Evolutionary conservation across 2,888 invertebrate species (phyloP).

Genomic region (Zaprionus bogoriensis): DNA sequence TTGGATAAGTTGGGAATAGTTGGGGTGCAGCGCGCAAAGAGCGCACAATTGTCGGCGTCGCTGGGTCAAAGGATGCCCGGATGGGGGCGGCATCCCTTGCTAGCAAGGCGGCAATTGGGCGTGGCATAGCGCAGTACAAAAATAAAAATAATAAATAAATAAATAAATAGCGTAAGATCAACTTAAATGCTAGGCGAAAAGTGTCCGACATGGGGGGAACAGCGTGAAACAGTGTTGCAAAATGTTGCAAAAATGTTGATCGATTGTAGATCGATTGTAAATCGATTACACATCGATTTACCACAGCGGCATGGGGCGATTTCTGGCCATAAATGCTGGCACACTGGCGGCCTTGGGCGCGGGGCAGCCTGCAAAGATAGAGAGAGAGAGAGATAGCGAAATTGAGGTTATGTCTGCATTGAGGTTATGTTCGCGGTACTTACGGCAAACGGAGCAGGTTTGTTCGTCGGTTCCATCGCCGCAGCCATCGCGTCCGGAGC

Average conservation of each 20-base stretch:
- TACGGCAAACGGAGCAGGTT: slow-evolving; percentile 93
- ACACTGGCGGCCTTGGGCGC: slow-evolving; percentile 77
- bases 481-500: slow-evolving; percentile 95
- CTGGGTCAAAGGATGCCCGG: slow-evolving; percentile 81
- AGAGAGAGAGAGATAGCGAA: not conserved
- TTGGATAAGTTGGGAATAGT: not conserved
- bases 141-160: slow-evolving; percentile 66
- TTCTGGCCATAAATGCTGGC: slow-evolving; percentile 71
- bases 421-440: slow-evolving; percentile 83
- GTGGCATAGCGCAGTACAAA: slow-evolving; percentile 47
- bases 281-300: slow-evolving; percentile 21
- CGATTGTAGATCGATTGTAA: too few relatives aligned
- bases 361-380: slow-evolving; percentile 84
- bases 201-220: slow-evolving; percentile 43
- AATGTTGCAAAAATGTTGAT: too few relatives aligned
- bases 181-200: slow-evolving; percentile 70
- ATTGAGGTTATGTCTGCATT: not conserved
- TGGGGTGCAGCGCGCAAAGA: slow-evolving; percentile 29
- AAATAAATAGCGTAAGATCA: slow-evolving; percentile 72
- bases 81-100: slow-evolving; percentile 77
- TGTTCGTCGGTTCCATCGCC: slow-evolving; percentile 95
- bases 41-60: slow-evolving; percentile 81
- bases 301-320: slow-evolving; percentile 81
- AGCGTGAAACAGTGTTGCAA: slow-evolving; percentile 34
- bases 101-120: slow-evolving; percentile 82